A percentile compares a stretch with the other conserved stretches of the same genome.
Conservation (phyloP, 2,888 invertebrate species). For the Steinernema hermaphroditum region DNA sequence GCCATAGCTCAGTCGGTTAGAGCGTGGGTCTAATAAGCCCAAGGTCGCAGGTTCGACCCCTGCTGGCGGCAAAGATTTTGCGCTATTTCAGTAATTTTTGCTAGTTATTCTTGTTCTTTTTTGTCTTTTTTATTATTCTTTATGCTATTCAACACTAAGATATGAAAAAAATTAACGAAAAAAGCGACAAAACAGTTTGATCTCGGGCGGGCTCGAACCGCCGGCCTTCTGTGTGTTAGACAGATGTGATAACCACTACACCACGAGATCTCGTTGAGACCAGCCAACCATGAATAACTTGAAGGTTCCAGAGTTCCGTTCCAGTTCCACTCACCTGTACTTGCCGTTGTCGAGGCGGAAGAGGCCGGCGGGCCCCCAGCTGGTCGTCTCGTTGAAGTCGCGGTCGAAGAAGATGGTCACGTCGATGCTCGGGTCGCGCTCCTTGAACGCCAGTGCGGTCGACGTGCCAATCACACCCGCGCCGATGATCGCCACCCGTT, state of each 20-base stretch:
- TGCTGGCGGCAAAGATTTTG: slow-evolving; percentile 63
- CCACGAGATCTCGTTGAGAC: no score
- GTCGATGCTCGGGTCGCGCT: slow-evolving; percentile 40
- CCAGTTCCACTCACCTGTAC: not conserved
- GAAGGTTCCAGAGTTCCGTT: not conserved
- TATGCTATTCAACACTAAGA: no score
- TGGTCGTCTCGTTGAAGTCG: slow-evolving; percentile 49
- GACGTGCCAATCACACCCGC: slow-evolving; percentile 49
- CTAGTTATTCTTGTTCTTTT: no score
- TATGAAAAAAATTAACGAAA: no score
- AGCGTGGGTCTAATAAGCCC: slow-evolving; percentile 50
- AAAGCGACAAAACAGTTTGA: no score
- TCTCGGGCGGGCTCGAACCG: slow-evolving; percentile 53
- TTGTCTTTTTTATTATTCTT: no score
- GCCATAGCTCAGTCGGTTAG: slow-evolving; percentile 38
- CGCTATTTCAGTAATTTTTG: no score
- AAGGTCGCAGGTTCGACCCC: slow-evolving; percentile 66
- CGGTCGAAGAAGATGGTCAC: slow-evolving; percentile 48
- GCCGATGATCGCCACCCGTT: slow-evolving; percentile 44
- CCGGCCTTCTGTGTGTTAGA: slow-evolving; percentile 45
- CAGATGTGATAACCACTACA: no score
- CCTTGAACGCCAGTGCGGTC: slow-evolving; percentile 42
- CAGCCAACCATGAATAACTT: no score
- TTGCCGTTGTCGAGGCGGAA: slow-evolving; percentile 48
- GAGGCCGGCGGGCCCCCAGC: slow-evolving; percentile 54